Conservation (phyloP, 2,888 invertebrate species). For the Philhelius pedissequus region DNA sequence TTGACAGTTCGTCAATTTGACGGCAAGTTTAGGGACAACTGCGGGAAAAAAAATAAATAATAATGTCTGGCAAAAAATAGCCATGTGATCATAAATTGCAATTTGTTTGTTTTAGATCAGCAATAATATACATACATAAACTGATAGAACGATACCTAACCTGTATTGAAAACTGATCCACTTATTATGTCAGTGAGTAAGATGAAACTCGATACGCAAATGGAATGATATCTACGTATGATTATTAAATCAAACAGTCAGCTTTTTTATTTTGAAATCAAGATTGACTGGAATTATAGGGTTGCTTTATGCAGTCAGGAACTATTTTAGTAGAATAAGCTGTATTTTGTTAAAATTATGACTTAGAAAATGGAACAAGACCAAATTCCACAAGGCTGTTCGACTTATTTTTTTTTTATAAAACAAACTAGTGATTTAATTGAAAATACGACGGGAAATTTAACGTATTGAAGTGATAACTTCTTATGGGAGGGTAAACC, state of each 20-base stretch:
- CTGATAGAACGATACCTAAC: neutral
- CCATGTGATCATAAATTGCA: neutral
- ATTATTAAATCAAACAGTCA: neutral
- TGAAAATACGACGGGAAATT: no score
- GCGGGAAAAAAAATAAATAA: neutral
- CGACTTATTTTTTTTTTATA: neutral
- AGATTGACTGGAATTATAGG: neutral
- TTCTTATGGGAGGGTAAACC: no score
- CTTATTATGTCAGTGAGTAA: neutral
- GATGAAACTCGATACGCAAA: neutral
- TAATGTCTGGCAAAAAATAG: neutral
- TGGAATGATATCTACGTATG: neutral
- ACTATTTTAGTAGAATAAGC: neutral
- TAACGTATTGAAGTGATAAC: no score
- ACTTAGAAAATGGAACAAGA: neutral
- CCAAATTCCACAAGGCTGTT: neutral
- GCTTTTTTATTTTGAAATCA: neutral
- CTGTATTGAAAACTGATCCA: neutral
- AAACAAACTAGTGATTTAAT: no score
- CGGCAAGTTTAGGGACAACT: neutral
- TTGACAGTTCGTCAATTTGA: constrained; percentile 18
- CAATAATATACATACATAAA: neutral
- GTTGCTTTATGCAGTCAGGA: neutral
- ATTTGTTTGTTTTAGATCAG: neutral
- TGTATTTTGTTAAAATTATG: neutral